Evolutionary conservation across 2,888 invertebrate genomes (phyloP).

Genomic region (Epinotia bilunana): DNA sequence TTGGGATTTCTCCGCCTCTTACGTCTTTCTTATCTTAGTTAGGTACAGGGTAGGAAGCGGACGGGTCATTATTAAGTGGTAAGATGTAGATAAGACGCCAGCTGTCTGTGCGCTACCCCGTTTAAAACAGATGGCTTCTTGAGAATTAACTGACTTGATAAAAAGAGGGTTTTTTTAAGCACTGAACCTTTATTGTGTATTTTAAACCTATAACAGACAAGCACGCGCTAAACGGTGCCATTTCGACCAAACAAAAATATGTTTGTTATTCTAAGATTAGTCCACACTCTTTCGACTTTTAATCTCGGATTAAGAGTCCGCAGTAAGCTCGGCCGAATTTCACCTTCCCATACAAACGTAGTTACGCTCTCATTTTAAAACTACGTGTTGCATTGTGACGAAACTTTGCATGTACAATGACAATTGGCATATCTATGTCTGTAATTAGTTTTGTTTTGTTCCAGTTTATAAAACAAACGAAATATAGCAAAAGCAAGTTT

Average conservation of each 20-base stretch:
- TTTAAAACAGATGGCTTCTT: slow-evolving; percentile 47
- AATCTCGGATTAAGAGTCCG: too few species aligned
- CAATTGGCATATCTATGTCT: too few species aligned
- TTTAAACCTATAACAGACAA: not conserved
- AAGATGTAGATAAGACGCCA: slow-evolving; percentile 45
- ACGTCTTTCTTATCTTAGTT: not conserved
- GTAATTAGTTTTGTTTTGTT: too few species aligned
- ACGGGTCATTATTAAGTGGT: slow-evolving; percentile 36
- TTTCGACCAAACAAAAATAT: not conserved
- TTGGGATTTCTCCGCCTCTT: not conserved
- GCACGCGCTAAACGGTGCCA: not conserved
- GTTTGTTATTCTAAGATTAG: too few species aligned
- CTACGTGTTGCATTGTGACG: too few species aligned
- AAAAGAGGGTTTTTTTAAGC: not conserved
- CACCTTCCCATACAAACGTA: too few species aligned
- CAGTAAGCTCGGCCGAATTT: too few species aligned
- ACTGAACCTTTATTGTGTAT: not conserved
- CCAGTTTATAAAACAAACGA: too few species aligned
- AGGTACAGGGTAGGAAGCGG: not conserved
- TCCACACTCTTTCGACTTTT: too few species aligned
- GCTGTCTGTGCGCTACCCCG: slow-evolving; percentile 46
- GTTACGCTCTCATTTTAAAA: too few species aligned
- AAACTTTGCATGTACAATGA: too few species aligned
- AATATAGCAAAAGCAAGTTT: too few species aligned
- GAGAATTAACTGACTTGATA: slow-evolving; percentile 31